phyloP scores from a whole-genome alignment of 2,888 invertebrate species.

The Patella caerulea region DNA sequence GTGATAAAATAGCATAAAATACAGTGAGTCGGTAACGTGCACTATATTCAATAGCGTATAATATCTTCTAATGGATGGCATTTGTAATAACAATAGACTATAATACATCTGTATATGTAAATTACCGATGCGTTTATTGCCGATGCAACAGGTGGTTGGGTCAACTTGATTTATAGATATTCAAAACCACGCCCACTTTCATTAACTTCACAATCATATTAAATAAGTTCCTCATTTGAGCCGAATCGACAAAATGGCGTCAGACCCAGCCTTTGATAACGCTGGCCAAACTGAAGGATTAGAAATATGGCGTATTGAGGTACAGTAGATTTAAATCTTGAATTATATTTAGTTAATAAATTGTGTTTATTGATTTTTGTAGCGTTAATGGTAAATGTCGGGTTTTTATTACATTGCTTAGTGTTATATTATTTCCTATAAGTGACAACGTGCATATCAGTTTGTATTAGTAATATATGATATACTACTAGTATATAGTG shows the following conservation, averaged over 20 bases:
- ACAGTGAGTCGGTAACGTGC: no score
- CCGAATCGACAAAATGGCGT: neutral
- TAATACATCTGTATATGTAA: neutral
- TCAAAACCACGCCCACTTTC: neutral
- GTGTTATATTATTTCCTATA: neutral
- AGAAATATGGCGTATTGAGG: constrained; percentile 88
- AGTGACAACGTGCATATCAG: neutral
- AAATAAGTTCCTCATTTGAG: neutral
- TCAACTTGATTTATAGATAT: neutral
- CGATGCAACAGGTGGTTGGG: neutral
- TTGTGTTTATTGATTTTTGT: no score
- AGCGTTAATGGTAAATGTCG: no score
- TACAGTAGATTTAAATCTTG: constrained; percentile 61
- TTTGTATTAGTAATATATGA: no score
- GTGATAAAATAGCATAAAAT: no score
- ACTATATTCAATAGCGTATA: no score
- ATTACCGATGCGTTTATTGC: neutral
- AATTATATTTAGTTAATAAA: no score
- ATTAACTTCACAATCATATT: neutral
- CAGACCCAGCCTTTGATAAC: constrained; percentile 78
- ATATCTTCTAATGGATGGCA: no score
- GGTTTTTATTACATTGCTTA: constrained; percentile 54
- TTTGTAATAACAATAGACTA: no score
- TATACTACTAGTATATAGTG: no score
- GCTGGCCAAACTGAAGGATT: constrained; percentile 81